These are phyloP conservation scores for Lerista edwardsae DNA, from an alignment of 2,797 vertebrate species.

Conservation along the genomic window DNA sequence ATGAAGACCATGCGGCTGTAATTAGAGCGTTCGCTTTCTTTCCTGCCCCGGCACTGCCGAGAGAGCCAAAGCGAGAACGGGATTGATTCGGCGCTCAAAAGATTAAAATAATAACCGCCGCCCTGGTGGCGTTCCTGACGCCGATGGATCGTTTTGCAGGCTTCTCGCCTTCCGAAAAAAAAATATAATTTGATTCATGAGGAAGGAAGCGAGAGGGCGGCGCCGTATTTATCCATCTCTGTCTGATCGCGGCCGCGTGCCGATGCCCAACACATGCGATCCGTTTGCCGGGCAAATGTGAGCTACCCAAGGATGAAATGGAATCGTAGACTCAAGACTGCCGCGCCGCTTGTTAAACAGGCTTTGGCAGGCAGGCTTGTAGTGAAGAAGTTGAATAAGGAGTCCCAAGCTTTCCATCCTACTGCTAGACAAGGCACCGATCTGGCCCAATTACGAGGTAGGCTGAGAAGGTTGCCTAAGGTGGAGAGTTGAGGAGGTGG, in stretches of 20 bases:
- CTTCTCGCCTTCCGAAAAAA: constrained; percentile 9
- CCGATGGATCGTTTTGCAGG: constrained; percentile 39
- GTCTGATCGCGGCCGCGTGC: background rate
- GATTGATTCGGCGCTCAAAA: constrained; percentile 10
- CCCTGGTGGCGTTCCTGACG: constrained; percentile 17
- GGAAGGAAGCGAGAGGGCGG: background rate
- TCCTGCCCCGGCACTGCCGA: background rate
- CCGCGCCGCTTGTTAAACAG: rapidly evolving
- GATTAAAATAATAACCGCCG: no score
- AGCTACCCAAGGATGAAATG: background rate
- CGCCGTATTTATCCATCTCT: background rate
- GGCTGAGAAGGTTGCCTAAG: no score
- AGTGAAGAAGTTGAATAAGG: background rate
- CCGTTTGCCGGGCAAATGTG: background rate
- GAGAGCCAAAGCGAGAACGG: background rate
- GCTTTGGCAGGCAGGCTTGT: rapidly evolving
- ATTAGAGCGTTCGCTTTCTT: constrained; percentile 57
- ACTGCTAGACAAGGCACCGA: no score
- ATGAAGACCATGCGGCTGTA: constrained; percentile 39
- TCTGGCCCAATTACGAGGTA: no score
- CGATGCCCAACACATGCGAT: background rate
- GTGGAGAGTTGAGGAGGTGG: no score
- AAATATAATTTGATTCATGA: constrained; percentile 3
- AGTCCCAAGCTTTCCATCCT: no score
- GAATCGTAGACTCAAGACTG: background rate